phyloP scores from a whole-genome alignment of 2,113 vertebrate species.

The Zeus faber region DNA sequence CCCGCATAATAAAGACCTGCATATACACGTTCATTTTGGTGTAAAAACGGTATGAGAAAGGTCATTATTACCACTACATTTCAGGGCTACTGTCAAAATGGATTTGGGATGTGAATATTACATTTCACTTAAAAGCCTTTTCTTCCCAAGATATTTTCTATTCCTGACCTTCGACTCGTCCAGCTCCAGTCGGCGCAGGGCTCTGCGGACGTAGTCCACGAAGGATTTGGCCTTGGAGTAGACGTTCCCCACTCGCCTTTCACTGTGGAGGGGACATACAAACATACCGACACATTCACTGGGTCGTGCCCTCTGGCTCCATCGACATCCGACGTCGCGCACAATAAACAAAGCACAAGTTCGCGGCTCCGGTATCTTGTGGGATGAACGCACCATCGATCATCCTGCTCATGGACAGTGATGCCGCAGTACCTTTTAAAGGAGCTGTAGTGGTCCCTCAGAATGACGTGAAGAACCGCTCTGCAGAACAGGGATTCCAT shows the following conservation, averaged over 20 bases:
- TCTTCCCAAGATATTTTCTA: no score
- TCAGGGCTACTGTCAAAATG: no score
- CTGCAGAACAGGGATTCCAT: slow-evolving; percentile 95
- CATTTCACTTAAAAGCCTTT: no score
- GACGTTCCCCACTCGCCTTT: slow-evolving; percentile 87
- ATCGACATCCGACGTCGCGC: no score
- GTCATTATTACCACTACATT: no score
- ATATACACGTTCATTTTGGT: no score
- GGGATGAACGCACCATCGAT: slow-evolving; percentile 24
- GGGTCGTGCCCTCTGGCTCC: no score
- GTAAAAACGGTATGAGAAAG: no score
- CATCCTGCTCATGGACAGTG: background rate
- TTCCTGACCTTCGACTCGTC: slow-evolving; percentile 81
- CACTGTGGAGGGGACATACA: slow-evolving; percentile 74
- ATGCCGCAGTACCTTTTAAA: slow-evolving; percentile 81
- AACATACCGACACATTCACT: slow-evolving; percentile 16
- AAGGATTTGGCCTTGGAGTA: slow-evolving; percentile 90
- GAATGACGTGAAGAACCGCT: slow-evolving; percentile 92
- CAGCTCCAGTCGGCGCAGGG: slow-evolving; percentile 84
- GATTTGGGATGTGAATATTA: no score
- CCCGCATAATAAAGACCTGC: no score
- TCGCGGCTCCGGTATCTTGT: no score
- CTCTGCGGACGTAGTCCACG: slow-evolving; percentile 86
- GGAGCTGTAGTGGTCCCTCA: slow-evolving; percentile 86
- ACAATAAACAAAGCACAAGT: no score